phyloP scores from a whole-genome alignment of 2,888 invertebrate genomes.

The Spilarctia lutea region DNA sequence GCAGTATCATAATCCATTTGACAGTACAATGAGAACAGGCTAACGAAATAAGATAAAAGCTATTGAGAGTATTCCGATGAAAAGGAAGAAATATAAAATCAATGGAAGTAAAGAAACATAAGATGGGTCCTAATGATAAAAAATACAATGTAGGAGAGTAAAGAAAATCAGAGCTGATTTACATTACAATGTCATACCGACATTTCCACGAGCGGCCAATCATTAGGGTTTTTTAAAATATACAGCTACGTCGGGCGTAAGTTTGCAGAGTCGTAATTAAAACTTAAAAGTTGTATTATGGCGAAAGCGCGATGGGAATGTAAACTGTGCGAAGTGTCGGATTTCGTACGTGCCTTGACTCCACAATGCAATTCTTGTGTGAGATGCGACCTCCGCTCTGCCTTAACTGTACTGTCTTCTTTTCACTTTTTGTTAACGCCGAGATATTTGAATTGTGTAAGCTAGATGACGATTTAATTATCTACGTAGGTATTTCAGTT shows the following conservation, averaged over 20 bases:
- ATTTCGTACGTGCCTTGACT: conserved; percentile 79
- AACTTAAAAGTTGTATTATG: conserved; percentile 81
- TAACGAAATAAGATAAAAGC: conserved; percentile 28
- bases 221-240: conserved; percentile 58
- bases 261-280: conserved; percentile 79
- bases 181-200: conserved; percentile 52
- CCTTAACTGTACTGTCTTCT: conserved; percentile 20
- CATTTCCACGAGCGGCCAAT: conserved; percentile 44
- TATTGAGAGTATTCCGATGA: conserved; percentile 32
- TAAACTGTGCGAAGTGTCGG: conserved; percentile 82
- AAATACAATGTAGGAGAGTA: conserved; percentile 48
- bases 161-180: conserved; percentile 54
- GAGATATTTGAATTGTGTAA: background rate
- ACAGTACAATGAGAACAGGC: conserved; percentile 42
- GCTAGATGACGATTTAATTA: background rate
- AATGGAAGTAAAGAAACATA: conserved; percentile 45
- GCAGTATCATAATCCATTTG: conserved; percentile 48
- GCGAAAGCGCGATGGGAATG: conserved; percentile 68
- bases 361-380: conserved; percentile 65
- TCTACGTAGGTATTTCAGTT: background rate
- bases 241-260: conserved; percentile 55
- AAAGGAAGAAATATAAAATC: conserved; percentile 37
- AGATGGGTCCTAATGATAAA: conserved; percentile 44
- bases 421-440: conserved; percentile 39
- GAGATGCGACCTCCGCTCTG: conserved; percentile 35